These are phyloP conservation scores for Euleptes europaea DNA, from an alignment of 2,113 vertebrate species.

Conservation along the genomic window DNA sequence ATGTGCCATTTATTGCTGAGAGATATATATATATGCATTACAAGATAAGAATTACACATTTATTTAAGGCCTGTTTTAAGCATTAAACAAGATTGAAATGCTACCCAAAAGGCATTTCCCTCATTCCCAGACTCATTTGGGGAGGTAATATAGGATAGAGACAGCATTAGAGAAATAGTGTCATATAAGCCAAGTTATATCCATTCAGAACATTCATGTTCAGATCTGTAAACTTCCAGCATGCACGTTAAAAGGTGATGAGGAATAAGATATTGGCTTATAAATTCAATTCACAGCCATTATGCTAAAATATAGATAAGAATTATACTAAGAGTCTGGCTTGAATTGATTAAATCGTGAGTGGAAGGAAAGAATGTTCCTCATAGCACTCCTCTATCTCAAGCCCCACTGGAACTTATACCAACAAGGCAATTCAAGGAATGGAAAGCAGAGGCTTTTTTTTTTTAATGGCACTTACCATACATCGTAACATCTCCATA, in stretches of 20 bases:
- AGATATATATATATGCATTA: rapidly evolving
- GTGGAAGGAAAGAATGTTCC: neutral
- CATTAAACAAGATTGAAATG: neutral
- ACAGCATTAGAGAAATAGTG: neutral
- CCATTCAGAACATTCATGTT: neutral
- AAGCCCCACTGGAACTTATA: neutral
- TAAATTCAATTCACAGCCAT: conserved; percentile 1
- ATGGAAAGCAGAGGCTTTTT: neutral
- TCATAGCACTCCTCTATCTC: neutral
- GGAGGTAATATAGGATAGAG: neutral
- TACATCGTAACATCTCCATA: neutral
- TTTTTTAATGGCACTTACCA: too few relatives aligned
- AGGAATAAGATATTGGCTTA: neutral
- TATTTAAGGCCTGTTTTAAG: neutral
- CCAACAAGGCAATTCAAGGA: neutral
- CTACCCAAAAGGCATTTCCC: neutral
- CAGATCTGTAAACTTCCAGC: neutral
- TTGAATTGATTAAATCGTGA: conserved; percentile 10
- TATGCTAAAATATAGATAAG: neutral
- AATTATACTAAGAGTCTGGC: neutral
- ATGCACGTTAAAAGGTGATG: neutral
- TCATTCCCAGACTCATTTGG: neutral
- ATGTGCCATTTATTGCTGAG: neutral
- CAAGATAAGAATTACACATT: neutral
- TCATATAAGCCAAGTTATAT: neutral